phyloP scores from a whole-genome alignment of 2,113 vertebrate genomes.

The Crotalus horridus region DNA sequence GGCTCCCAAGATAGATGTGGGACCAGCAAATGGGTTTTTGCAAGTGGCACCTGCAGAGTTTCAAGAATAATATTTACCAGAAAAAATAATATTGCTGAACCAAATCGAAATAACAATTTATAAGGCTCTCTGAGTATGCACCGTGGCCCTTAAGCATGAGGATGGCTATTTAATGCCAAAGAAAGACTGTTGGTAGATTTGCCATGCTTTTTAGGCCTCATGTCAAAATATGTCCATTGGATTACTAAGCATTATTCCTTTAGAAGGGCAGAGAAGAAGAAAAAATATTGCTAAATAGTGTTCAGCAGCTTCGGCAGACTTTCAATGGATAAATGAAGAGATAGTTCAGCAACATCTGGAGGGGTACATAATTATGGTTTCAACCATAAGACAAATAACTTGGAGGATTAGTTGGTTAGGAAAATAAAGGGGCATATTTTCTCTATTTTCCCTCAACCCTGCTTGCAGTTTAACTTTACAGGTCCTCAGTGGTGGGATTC shows the following conservation, averaged over 20 bases:
- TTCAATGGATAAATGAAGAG: neutral
- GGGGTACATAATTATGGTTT: neutral
- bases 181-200: constrained; percentile 22
- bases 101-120: neutral
- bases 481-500: neutral
- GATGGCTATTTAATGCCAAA: neutral
- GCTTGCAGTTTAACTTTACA: neutral
- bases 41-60: neutral
- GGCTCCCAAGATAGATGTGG: neutral
- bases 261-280: neutral
- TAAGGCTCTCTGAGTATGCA: neutral
- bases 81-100: neutral
- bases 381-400: neutral
- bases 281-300: neutral
- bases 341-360: neutral
- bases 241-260: neutral
- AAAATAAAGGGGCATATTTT: neutral
- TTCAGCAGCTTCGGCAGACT: neutral
- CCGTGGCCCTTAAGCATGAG: neutral
- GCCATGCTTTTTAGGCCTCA: neutral
- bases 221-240: constrained; percentile 1
- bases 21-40: neutral
- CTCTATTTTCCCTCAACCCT: neutral
- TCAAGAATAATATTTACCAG: neutral
- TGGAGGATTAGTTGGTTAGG: neutral